Evolutionary conservation across 1,140 invertebrate genomes (phyloP).

Genomic region (Bombus confusus): DNA sequence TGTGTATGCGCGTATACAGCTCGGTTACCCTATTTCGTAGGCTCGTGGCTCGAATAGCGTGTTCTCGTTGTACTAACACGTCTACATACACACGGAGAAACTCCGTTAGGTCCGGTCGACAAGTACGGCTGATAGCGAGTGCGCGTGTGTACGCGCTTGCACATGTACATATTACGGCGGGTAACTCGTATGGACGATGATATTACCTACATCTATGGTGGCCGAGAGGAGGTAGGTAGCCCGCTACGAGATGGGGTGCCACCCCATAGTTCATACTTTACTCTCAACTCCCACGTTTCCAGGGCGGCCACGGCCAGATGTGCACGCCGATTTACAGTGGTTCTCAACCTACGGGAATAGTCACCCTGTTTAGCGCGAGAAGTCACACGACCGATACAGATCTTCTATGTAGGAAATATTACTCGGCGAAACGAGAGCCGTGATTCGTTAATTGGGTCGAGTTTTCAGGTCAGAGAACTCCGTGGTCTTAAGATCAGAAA

Average conservation of each 20-base stretch:
- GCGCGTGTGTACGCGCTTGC: not conserved
- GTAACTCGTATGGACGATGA: constrained; percentile 43
- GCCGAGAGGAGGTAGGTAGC: constrained; percentile 29
- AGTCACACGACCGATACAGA: too few species aligned
- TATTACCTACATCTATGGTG: constrained; percentile 66
- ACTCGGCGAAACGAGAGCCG: too few species aligned
- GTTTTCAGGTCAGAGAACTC: too few species aligned
- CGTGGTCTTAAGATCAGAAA: too few species aligned
- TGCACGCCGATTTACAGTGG: constrained; percentile 73
- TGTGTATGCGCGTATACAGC: too few species aligned
- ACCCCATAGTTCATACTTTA: constrained; percentile 77
- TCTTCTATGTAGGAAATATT: too few species aligned
- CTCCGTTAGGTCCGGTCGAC: not conserved
- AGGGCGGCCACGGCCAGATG: constrained; percentile 73
- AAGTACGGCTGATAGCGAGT: constrained; percentile 10
- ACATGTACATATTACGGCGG: not conserved
- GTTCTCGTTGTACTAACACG: not conserved
- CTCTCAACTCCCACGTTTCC: constrained; percentile 71
- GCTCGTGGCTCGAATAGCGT: not conserved
- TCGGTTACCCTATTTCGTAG: not conserved
- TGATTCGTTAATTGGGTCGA: too few species aligned
- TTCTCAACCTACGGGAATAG: constrained; percentile 54
- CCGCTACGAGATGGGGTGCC: constrained; percentile 66
- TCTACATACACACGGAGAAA: not conserved
- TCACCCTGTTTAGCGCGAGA: too few species aligned